Conservation (phyloP, 2,113 vertebrate genomes). For the Cromileptes altivelis region DNA sequence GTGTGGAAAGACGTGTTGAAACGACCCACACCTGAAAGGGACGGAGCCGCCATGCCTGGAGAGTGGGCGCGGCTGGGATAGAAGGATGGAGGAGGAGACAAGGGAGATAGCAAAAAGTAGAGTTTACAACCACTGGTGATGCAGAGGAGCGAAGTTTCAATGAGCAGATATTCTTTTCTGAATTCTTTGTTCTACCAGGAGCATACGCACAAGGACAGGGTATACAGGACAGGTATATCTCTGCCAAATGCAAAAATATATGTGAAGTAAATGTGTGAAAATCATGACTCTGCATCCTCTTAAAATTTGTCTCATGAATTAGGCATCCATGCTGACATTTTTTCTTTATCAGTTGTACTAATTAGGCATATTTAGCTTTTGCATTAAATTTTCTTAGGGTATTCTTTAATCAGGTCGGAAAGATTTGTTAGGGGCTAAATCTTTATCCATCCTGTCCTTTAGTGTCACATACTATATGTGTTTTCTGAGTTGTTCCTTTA, state of each 20-base stretch:
- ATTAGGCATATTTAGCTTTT: no score
- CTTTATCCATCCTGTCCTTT: neutral
- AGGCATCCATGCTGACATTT: no score
- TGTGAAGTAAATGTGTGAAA: neutral
- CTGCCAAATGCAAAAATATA: neutral
- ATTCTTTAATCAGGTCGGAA: neutral
- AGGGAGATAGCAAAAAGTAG: neutral
- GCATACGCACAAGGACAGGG: no score
- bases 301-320: no score
- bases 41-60: constrained; percentile 93
- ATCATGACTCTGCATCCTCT: no score
- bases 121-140: neutral
- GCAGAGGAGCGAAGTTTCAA: neutral
- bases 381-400: neutral
- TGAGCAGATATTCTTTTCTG: neutral
- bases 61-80: constrained; percentile 93
- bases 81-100: neutral
- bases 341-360: no score
- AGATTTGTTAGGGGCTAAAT: neutral
- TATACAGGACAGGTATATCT: neutral
- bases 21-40: constrained; percentile 91
- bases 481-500: neutral
- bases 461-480: neutral
- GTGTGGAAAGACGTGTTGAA: constrained; percentile 92
- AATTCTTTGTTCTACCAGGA: neutral